A percentile compares a stretch with the other conserved stretches of the same genome.
Conservation (phyloP, 2,888 invertebrate species). For the Xanthorhoe spadicearia region DNA sequence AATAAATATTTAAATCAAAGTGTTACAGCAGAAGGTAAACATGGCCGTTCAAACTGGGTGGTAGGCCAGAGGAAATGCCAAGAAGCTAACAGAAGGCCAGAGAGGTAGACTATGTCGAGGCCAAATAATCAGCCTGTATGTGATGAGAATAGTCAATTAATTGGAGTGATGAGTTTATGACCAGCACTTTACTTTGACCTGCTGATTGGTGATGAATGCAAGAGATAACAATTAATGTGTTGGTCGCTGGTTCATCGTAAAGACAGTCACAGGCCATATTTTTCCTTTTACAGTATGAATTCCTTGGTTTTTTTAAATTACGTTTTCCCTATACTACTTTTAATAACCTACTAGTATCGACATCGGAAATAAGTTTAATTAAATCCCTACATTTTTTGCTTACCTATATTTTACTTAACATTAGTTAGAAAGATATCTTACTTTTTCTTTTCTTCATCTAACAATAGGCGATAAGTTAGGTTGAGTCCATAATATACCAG, state of each 20-base stretch:
- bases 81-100: neutral
- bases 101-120: neutral
- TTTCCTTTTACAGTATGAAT: neutral
- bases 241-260: neutral
- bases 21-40: neutral
- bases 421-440: slow-evolving; percentile 63
- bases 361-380: no score
- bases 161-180: neutral
- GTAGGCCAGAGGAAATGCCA: neutral
- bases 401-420: no score
- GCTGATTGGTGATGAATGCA: neutral
- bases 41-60: neutral
- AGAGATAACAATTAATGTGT: neutral
- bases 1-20: neutral
- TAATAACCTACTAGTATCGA: neutral
- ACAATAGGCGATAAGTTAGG: slow-evolving; percentile 89
- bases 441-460: slow-evolving; percentile 89
- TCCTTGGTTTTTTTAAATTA: neutral
- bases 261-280: neutral
- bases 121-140: neutral
- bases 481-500: slow-evolving; percentile 91
- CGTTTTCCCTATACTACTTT: neutral
- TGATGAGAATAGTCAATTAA: neutral
- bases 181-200: neutral
- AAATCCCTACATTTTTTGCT: no score